Percentiles rank a stretch among this genome's conserved stretches.
phyloP scores from a whole-genome alignment of 2,113 vertebrate genomes.

The Perca schrenkii region DNA sequence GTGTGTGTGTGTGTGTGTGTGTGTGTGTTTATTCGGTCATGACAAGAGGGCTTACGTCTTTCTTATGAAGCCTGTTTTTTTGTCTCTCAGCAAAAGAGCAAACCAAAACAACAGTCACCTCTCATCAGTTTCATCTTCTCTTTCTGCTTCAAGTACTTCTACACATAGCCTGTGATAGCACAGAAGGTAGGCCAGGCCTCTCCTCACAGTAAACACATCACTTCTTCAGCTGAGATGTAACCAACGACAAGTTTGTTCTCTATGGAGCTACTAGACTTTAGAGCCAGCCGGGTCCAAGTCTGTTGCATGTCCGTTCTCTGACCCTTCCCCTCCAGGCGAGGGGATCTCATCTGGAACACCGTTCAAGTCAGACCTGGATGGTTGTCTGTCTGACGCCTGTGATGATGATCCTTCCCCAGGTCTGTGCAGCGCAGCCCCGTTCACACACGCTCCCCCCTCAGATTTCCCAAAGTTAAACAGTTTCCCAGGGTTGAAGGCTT shows the following conservation, averaged over 20 bases:
- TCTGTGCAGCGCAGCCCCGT: constrained; percentile 83
- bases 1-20: constrained; percentile 35
- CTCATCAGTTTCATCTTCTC: constrained; percentile 31
- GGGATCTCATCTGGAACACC: constrained; percentile 86
- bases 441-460: constrained; percentile 86
- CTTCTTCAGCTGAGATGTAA: constrained; percentile 41
- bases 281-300: constrained; percentile 77
- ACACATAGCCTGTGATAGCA: constrained; percentile 46
- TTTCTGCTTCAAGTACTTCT: constrained; percentile 55
- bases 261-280: constrained; percentile 73
- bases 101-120: constrained; percentile 42
- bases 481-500: constrained; percentile 94
- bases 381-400: constrained; percentile 73
- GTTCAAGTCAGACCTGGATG: constrained; percentile 86
- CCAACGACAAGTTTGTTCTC: constrained; percentile 29
- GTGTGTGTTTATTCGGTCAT: constrained; percentile 45
- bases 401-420: constrained; percentile 68
- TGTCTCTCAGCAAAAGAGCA: constrained; percentile 57
- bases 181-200: constrained; percentile 51
- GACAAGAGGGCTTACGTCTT: constrained; percentile 58
- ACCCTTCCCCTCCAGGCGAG: constrained; percentile 77
- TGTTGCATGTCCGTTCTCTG: constrained; percentile 78
- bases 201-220: constrained; percentile 63
- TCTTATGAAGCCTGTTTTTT: constrained; percentile 67
- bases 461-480: constrained; percentile 94